phyloP scores from a whole-genome alignment of 2,888 invertebrate genomes.

The Lycaena phlaeas region DNA sequence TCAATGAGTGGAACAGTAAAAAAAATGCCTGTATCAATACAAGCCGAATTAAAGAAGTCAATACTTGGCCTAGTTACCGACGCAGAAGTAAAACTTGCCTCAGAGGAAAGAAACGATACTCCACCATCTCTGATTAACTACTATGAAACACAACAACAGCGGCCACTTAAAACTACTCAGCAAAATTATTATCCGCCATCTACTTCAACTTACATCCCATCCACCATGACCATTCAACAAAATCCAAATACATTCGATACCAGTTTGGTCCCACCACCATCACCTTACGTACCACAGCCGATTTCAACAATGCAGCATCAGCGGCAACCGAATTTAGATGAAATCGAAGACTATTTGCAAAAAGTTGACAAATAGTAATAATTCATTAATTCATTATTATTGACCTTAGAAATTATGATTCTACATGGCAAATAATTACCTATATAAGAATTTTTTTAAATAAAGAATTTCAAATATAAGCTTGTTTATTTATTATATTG shows the following conservation, averaged over 20 bases:
- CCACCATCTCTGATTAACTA: conserved; percentile 15
- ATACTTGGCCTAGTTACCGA: conserved; percentile 12
- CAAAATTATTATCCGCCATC: conserved; percentile 17
- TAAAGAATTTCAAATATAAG: conserved; percentile 10
- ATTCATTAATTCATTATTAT: neutral
- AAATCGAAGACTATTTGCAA: conserved; percentile 12
- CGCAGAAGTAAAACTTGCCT: conserved; percentile 15
- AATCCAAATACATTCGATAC: conserved; percentile 12
- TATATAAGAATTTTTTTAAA: neutral
- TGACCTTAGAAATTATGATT: neutral
- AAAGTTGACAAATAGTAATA: conserved; percentile 7
- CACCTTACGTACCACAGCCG: conserved; percentile 15
- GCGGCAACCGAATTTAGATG: conserved; percentile 8
- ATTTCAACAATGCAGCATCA: conserved; percentile 14
- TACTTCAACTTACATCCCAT: conserved; percentile 17
- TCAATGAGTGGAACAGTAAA: conserved; percentile 17
- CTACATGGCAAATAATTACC: neutral
- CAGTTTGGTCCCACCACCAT: conserved; percentile 12
- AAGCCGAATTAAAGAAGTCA: conserved; percentile 13
- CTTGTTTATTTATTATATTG: conserved; percentile 9
- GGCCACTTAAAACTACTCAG: conserved; percentile 4
- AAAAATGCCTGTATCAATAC: conserved; percentile 15
- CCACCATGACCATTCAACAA: conserved; percentile 15
- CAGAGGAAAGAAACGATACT: conserved; percentile 12
- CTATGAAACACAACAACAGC: conserved; percentile 16